phyloP scores from a whole-genome alignment of 2,113 vertebrate genomes.

The Oreochromis niloticus region DNA sequence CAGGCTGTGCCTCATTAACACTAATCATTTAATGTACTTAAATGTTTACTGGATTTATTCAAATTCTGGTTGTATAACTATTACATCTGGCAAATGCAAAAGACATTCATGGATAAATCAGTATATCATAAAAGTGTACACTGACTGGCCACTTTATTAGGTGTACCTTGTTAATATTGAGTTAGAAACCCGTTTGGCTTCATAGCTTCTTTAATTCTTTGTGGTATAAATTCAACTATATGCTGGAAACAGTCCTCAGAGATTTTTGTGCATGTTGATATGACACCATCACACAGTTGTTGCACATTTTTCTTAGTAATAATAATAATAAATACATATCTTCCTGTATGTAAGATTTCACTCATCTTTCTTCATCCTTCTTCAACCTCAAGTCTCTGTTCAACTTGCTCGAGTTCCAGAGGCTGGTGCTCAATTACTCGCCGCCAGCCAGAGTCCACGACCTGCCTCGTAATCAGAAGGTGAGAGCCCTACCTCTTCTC shows the following conservation, averaged over 20 bases:
- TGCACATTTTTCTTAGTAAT: neutral
- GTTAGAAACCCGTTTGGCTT: neutral
- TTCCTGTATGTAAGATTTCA: neutral
- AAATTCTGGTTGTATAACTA: neutral
- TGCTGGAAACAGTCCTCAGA: neutral
- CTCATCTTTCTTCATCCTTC: neutral
- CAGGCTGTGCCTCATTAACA: neutral
- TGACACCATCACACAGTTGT: neutral
- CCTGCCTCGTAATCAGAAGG: constrained; percentile 95
- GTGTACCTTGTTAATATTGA: neutral
- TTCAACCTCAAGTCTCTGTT: constrained; percentile 65
- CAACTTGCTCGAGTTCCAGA: constrained; percentile 90
- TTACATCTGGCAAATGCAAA: neutral
- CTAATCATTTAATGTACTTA: neutral
- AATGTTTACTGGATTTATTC: neutral
- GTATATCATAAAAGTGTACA: neutral
- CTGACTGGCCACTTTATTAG: neutral
- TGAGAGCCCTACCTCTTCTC: constrained; percentile 46
- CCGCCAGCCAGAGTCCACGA: constrained; percentile 86
- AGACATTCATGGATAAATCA: neutral
- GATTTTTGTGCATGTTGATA: neutral
- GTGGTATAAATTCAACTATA: neutral
- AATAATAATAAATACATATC: neutral
- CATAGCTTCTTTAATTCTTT: neutral
- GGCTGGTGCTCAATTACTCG: constrained; percentile 93